Evolutionary conservation across 30 jellyfish, hydroid and myxozoan genomes (phyloP).

Genomic region (Sanderia malayensis): DNA sequence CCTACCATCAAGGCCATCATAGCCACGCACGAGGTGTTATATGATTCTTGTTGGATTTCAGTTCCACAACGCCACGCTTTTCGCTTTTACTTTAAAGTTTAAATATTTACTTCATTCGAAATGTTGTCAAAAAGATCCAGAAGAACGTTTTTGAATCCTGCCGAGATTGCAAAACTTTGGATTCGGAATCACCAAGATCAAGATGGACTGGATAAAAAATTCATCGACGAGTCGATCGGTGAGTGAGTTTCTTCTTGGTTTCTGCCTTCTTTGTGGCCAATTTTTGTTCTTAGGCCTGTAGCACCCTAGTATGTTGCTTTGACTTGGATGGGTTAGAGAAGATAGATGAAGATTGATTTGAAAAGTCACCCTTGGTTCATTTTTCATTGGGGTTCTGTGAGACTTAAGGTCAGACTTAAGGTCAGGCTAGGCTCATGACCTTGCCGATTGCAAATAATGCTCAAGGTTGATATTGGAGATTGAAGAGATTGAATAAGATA

Average conservation of each 20-base stretch:
- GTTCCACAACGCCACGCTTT: background rate
- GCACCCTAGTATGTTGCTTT: background rate
- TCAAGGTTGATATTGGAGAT: background rate
- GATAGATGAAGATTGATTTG: background rate
- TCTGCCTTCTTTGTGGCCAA: background rate
- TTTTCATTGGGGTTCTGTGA: background rate
- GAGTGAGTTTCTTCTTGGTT: background rate
- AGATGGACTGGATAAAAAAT: background rate
- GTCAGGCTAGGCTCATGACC: background rate
- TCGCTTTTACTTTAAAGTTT: background rate
- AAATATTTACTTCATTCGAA: background rate
- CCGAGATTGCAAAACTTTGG: background rate
- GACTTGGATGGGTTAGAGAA: slow-evolving; percentile 3
- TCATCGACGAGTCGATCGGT: background rate
- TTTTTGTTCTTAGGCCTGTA: background rate
- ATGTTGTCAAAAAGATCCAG: background rate
- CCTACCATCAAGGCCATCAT: background rate
- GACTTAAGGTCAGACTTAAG: background rate
- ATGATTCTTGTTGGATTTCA: background rate
- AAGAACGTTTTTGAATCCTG: background rate
- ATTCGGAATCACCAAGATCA: background rate
- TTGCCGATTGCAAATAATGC: background rate
- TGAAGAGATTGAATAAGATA: background rate
- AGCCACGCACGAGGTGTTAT: background rate
- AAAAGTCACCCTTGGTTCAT: background rate